Evolutionary conservation across 2,888 invertebrate species (phyloP).

Genomic region (Prosopocoilus inquinatus): DNA sequence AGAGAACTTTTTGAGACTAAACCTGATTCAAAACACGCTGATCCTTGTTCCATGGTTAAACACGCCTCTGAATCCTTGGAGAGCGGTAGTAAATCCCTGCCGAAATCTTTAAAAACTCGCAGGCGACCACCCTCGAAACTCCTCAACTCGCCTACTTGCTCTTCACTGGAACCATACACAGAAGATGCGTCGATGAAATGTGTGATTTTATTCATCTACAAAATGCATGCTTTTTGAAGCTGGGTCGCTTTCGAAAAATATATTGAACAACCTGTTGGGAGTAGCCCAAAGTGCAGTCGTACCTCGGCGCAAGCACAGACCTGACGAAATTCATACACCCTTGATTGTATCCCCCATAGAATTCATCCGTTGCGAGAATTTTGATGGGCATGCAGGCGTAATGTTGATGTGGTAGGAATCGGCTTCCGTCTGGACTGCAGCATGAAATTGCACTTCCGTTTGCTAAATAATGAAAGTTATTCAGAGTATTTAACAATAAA

Average conservation of each 20-base stretch:
- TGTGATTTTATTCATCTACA: conserved; percentile 72
- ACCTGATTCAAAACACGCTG: conserved; percentile 70
- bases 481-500: background rate
- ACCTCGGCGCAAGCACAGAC: conserved; percentile 63
- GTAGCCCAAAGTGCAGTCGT: conserved; percentile 68
- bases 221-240: background rate
- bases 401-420: conserved; percentile 56
- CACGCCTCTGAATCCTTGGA: conserved; percentile 64
- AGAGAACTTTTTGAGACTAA: conserved; percentile 6
- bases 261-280: conserved; percentile 61
- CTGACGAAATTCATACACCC: conserved; percentile 73
- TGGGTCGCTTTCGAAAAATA: background rate
- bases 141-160: conserved; percentile 58
- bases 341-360: conserved; percentile 58
- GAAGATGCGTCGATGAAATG: conserved; percentile 73
- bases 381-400: conserved; percentile 68
- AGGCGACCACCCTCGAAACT: conserved; percentile 62
- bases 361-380: conserved; percentile 60
- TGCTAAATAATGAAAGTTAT: conserved; percentile 48
- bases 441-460: conserved; percentile 72
- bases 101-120: conserved; percentile 64
- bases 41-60: conserved; percentile 58
- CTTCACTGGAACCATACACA: conserved; percentile 68
- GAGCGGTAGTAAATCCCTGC: conserved; percentile 65
- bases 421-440: conserved; percentile 62